phyloP scores from a whole-genome alignment of 1,140 invertebrate species.

The Gryllus bimaculatus region DNA sequence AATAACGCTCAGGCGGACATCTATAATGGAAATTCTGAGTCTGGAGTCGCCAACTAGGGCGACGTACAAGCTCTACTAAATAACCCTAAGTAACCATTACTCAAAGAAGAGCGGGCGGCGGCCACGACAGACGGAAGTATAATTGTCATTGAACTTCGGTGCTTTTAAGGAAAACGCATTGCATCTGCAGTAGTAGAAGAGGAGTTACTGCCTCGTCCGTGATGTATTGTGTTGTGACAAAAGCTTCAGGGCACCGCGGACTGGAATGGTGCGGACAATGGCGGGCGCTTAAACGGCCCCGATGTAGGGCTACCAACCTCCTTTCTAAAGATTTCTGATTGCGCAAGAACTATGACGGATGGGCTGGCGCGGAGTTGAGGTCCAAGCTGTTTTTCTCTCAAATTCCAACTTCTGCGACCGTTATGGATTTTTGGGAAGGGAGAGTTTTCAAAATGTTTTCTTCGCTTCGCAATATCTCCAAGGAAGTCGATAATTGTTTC shows the following conservation, averaged over 20 bases:
- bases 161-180: background rate
- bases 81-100: background rate
- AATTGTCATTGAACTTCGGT: background rate
- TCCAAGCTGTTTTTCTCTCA: too few relatives aligned
- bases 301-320: background rate
- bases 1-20: background rate
- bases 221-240: conserved; percentile 4
- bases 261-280: background rate
- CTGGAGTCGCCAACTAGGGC: background rate
- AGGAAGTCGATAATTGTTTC: too few relatives aligned
- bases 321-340: background rate
- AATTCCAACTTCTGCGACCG: too few relatives aligned
- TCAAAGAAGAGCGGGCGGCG: background rate
- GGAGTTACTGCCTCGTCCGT: background rate
- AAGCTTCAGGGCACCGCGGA: background rate
- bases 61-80: background rate
- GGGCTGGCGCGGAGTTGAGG: too few relatives aligned
- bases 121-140: background rate
- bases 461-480: too few relatives aligned
- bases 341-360: background rate
- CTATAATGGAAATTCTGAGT: background rate
- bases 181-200: background rate
- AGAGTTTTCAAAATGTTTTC: too few relatives aligned
- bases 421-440: too few relatives aligned
- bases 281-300: background rate